A percentile compares a stretch with the other conserved stretches of the same genome.
These are phyloP conservation scores for Lasioglossum figueresi DNA, from an alignment of 2,888 invertebrate species.

Conservation along the genomic window DNA sequence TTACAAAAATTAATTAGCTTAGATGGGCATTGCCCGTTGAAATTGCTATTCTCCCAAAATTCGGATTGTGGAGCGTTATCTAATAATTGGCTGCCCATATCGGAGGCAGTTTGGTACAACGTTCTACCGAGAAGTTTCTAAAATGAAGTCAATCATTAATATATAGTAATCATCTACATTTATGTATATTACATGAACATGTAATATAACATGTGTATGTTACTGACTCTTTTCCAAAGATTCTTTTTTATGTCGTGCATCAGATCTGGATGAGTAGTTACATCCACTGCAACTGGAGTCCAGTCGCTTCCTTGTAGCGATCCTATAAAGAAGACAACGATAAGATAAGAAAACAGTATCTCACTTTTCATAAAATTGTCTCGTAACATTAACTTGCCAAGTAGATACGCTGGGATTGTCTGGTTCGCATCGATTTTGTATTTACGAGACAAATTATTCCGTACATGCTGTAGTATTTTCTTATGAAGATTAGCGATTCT, in stretches of 20 bases:
- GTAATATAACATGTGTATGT: too few relatives aligned
- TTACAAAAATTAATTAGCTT: conserved; percentile 76
- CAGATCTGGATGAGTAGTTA: conserved; percentile 70
- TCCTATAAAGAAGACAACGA: conserved; percentile 63
- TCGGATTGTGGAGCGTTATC: conserved; percentile 73
- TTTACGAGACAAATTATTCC: conserved; percentile 69
- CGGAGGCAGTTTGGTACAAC: conserved; percentile 77
- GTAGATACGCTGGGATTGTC: conserved; percentile 75
- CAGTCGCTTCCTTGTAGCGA: conserved; percentile 78
- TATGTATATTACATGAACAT: background rate
- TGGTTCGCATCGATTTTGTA: conserved; percentile 69
- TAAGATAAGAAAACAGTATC: background rate
- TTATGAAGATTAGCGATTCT: conserved; percentile 70
- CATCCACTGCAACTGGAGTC: conserved; percentile 74
- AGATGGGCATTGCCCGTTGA: conserved; percentile 75
- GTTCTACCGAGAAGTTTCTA: conserved; percentile 75
- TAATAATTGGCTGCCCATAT: conserved; percentile 70
- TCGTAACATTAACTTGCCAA: conserved; percentile 69
- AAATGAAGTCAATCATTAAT: conserved; percentile 23
- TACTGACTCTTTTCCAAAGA: conserved; percentile 76
- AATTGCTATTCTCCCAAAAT: conserved; percentile 78
- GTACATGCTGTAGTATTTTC: conserved; percentile 72
- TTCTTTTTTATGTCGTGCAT: conserved; percentile 74
- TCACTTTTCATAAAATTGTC: background rate
- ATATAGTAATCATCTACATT: conserved; percentile 3